phyloP scores from a whole-genome alignment of 2,797 vertebrate genomes.

The Apodemus agrarius region DNA sequence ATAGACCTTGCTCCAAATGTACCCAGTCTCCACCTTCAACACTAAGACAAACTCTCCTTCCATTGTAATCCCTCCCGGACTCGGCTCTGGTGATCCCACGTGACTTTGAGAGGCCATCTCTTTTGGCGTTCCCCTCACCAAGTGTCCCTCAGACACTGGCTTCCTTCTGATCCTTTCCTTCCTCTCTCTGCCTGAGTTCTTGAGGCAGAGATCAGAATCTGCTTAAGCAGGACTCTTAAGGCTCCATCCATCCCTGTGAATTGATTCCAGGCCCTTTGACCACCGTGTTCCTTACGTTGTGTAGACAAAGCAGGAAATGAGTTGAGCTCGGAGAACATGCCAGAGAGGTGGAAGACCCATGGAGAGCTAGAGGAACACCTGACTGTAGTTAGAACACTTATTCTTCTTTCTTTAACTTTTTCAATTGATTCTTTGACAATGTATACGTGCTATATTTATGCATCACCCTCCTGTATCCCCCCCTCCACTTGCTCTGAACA shows the following conservation, averaged over 20 bases:
- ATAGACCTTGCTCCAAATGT: not conserved
- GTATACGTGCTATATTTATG: not conserved
- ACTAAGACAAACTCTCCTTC: not conserved
- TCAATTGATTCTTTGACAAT: not conserved
- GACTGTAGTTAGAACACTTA: not conserved
- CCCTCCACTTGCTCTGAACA: not conserved
- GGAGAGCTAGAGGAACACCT: not conserved
- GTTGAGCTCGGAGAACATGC: not conserved
- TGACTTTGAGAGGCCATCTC: not conserved
- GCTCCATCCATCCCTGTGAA: not conserved
- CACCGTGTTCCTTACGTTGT: not conserved
- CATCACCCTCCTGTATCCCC: not conserved
- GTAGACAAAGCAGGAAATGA: not conserved
- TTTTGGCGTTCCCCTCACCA: not conserved
- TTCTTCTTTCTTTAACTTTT: not conserved
- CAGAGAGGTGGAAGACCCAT: not conserved
- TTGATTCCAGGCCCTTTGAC: not conserved
- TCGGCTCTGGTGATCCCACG: not conserved
- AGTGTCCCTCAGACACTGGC: not conserved
- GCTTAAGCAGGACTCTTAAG: not conserved
- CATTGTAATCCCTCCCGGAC: not conserved
- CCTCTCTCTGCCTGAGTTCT: not conserved
- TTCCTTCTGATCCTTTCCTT: not conserved
- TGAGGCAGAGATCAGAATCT: not conserved
- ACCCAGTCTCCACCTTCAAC: not conserved